Evolutionary conservation across 2,797 vertebrate species (phyloP), one percentile per base, ranked within the genome.

Genomic region (Cryptoblepharus egeriae): DNA sequence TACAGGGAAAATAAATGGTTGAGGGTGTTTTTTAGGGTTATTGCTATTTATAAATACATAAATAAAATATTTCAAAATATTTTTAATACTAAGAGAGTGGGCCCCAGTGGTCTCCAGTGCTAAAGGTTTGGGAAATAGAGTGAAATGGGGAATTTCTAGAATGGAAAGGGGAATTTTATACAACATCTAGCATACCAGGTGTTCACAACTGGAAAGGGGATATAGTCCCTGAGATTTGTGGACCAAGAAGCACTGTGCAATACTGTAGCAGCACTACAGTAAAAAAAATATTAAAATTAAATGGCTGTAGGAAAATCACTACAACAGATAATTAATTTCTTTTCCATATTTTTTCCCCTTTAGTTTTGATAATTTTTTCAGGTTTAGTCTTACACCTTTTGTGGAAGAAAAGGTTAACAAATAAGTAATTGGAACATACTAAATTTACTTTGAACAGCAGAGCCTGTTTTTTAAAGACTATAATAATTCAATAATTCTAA

Each of bases 401-500:
- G 68, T 84, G 63, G 82, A 92, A 83, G 80, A 91, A 90, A n/a
- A 92, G 84, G 84, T 86, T 92, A 94, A 89, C 74, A 80, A n/a
- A 63, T 26, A 86, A 84, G 49, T 92, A 92, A 93, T 79, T 90
- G 85, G 91, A 85, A 92, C 91, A 92, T 75, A 87, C 55, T 87
- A 75, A 42, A 79, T 88, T 69, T 87, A 77, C 87, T 92, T 91
- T 89, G 75, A 93, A 90, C 76, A 88, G 84, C 81, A 91, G 63
- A 87, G 30, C 65, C n/a, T 83, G 52, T 37, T 90, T 88, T 92
- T 85, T 72, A 78, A 90, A 84, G 72, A 79, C 70, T 60, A 92
- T 86, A 90, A 55, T 82, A 87, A 85, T 92, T 91, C 82, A 93
- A 57, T 88, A 87, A 91, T 87, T 79, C 55, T 90, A 88, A 94